phyloP scores from a whole-genome alignment of 2,888 invertebrate species.

The Hydrotaea diabolus region DNA sequence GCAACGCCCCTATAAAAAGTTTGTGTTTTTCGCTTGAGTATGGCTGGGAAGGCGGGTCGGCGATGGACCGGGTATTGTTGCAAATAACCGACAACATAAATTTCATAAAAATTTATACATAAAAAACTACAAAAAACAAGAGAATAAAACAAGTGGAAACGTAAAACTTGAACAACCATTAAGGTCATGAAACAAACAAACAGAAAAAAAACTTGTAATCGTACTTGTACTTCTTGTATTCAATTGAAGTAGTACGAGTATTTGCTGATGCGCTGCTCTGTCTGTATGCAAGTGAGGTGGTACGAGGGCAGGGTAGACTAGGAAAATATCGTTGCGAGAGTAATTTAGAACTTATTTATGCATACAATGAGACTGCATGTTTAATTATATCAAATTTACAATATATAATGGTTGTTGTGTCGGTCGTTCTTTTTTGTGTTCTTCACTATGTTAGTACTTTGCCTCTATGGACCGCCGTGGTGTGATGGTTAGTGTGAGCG shows the following conservation, averaged over 20 bases:
- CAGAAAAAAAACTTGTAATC: constrained; percentile 33
- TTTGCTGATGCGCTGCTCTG: constrained; percentile 9
- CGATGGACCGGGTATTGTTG: constrained; percentile 30
- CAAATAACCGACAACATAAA: constrained; percentile 52
- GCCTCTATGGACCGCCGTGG: too few species aligned
- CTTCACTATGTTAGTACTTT: neutral
- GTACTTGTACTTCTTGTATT: constrained; percentile 38
- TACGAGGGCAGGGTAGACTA: neutral
- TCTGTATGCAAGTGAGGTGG: neutral
- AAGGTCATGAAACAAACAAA: constrained; percentile 43
- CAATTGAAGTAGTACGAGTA: constrained; percentile 43
- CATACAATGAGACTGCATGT: neutral
- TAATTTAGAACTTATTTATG: too few species aligned
- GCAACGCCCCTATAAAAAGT: constrained; percentile 32
- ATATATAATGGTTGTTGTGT: neutral
- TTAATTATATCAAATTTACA: neutral
- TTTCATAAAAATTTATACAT: constrained; percentile 30
- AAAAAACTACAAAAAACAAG: neutral
- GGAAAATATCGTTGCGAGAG: neutral
- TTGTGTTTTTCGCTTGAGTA: neutral
- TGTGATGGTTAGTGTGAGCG: too few species aligned
- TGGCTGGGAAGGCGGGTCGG: constrained; percentile 23
- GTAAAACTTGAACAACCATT: constrained; percentile 56
- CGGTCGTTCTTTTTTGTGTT: too few species aligned
- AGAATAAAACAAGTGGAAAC: constrained; percentile 34